Percentiles rank a stretch among this genome's conserved stretches.
Conservation (phyloP, 2,113 vertebrate genomes). For the Melozone crissalis region DNA sequence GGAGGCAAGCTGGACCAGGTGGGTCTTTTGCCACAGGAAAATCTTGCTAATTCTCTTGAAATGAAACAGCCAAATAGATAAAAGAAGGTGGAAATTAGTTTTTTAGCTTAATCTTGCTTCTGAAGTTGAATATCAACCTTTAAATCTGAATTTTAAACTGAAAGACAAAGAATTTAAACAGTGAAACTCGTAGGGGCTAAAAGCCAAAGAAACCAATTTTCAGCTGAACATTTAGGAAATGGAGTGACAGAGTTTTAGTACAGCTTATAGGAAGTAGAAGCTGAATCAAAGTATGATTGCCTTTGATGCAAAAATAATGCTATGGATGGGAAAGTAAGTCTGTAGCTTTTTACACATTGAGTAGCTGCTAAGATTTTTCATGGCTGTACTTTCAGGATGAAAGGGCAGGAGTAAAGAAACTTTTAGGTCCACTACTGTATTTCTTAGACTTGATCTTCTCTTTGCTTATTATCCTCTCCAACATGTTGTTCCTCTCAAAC, state of each 20-base stretch:
- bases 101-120: conserved; percentile 8
- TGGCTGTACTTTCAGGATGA: background rate
- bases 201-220: background rate
- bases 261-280: background rate
- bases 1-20: background rate
- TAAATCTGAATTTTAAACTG: conserved; percentile 19
- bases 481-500: background rate
- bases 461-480: background rate
- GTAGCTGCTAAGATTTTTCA: background rate
- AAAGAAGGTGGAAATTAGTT: background rate
- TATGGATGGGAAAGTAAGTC: background rate
- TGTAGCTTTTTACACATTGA: background rate
- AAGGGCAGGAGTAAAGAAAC: background rate
- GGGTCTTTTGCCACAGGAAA: background rate
- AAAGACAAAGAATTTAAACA: conserved; percentile 8
- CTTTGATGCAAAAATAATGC: background rate
- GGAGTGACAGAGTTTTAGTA: background rate
- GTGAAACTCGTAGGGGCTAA: background rate
- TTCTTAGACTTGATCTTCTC: background rate
- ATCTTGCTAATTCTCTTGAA: background rate
- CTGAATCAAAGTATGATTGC: background rate
- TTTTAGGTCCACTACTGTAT: background rate
- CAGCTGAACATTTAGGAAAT: background rate
- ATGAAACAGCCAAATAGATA: background rate
- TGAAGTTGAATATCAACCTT: background rate